phyloP scores from a whole-genome alignment of 2,797 vertebrate species.

The Oryzias dopingdopingensis region DNA sequence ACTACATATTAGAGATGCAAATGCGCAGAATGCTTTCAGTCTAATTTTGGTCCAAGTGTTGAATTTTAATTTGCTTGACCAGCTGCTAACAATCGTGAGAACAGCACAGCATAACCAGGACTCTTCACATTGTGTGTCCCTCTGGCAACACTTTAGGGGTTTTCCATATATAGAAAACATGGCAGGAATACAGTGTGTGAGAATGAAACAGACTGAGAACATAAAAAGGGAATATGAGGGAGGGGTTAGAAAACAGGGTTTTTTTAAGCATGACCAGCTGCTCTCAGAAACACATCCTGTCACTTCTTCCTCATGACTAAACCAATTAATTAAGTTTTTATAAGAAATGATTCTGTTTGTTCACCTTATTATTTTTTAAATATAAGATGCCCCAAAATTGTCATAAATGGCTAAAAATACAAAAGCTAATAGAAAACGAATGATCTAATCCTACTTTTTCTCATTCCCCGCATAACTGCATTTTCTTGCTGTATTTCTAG shows the following conservation, averaged over 20 bases:
- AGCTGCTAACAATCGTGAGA: slow-evolving; percentile 69
- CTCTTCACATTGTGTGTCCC: slow-evolving; percentile 62
- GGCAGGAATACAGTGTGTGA: slow-evolving; percentile 17
- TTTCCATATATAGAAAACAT: slow-evolving; percentile 64
- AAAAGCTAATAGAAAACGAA: no score
- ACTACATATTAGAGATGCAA: slow-evolving; percentile 24
- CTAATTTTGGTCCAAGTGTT: slow-evolving; percentile 53
- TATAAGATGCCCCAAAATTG: no score
- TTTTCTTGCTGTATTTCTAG: no score
- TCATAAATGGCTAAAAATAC: no score
- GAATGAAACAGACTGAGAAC: slow-evolving; percentile 17
- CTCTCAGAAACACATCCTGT: slow-evolving; percentile 66
- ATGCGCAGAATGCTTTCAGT: slow-evolving; percentile 35
- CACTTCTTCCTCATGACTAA: slow-evolving; percentile 48
- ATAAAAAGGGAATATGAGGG: slow-evolving; percentile 21
- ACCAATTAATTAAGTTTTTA: slow-evolving; percentile 4
- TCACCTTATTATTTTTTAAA: no score
- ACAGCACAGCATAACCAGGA: slow-evolving; percentile 59
- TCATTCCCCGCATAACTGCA: no score
- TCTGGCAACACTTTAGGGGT: slow-evolving; percentile 61
- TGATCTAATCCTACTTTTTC: no score
- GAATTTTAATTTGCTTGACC: slow-evolving; percentile 62
- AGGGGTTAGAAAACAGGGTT: slow-evolving; percentile 35
- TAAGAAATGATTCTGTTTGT: no score
- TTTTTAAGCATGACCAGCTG: slow-evolving; percentile 59